A percentile compares a stretch with the other conserved stretches of the same genome.
Conservation (phyloP, 2,113 vertebrate genomes). For the Aegithalos caudatus region DNA sequence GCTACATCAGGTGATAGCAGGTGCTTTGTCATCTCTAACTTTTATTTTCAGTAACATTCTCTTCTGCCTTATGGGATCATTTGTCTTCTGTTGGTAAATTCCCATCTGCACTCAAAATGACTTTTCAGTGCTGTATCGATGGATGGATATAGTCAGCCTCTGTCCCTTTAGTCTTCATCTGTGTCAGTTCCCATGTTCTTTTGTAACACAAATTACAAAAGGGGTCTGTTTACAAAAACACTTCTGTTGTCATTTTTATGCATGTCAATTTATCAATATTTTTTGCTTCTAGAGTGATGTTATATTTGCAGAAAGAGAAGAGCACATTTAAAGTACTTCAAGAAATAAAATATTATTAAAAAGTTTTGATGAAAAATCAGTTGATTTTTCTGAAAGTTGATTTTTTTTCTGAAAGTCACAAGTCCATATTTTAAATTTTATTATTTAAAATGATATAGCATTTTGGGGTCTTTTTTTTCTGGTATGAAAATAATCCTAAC, state of each 20-base stretch:
- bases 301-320: not conserved
- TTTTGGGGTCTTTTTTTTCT: not conserved
- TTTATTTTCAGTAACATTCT: slow-evolving; percentile 57
- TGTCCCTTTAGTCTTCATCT: slow-evolving; percentile 38
- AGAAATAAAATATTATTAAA: not conserved
- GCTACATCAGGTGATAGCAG: slow-evolving; percentile 27
- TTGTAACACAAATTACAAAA: slow-evolving; percentile 27
- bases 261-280: not conserved
- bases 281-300: not conserved
- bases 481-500: not conserved
- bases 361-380: not conserved
- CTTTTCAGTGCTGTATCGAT: slow-evolving; percentile 36
- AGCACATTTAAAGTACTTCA: not conserved
- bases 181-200: not conserved
- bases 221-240: not conserved
- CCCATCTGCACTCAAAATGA: slow-evolving; percentile 52
- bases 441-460: not conserved
- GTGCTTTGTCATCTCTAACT: slow-evolving; percentile 57
- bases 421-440: not conserved
- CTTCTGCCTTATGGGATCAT: slow-evolving; percentile 14
- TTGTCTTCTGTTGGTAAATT: slow-evolving; percentile 62
- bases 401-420: not conserved
- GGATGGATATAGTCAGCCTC: slow-evolving; percentile 23
- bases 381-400: not conserved
- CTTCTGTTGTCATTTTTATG: not conserved